phyloP scores from a whole-genome alignment of 1,140 invertebrate species.

The Trinorchestia longiramus region DNA sequence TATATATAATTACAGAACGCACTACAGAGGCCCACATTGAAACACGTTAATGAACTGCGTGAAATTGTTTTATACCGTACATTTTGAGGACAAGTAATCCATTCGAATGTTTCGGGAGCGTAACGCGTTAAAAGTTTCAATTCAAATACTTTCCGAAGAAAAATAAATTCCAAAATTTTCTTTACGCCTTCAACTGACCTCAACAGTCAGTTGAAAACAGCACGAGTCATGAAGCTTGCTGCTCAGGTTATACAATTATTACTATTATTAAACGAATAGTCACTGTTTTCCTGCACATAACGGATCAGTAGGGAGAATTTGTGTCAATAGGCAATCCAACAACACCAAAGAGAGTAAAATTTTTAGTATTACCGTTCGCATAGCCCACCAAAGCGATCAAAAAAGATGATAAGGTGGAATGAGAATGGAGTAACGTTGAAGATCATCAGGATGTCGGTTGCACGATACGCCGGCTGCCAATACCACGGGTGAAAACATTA shows the following conservation, averaged over 20 bases:
- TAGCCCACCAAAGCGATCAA: background rate
- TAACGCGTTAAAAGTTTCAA: too few species aligned
- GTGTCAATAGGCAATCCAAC: background rate
- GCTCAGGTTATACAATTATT: too few species aligned
- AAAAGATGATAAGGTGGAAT: background rate
- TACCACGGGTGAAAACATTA: background rate
- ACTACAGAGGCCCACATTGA: background rate
- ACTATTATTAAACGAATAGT: too few species aligned
- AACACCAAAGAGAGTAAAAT: background rate
- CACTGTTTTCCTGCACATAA: too few species aligned
- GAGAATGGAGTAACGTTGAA: background rate
- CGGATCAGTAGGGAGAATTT: too few species aligned
- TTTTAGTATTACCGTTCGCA: background rate
- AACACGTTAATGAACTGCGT: background rate
- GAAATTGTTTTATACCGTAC: background rate
- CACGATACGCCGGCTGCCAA: background rate
- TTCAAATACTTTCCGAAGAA: too few species aligned
- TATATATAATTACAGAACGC: background rate
- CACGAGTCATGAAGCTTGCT: too few species aligned
- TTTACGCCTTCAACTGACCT: too few species aligned
- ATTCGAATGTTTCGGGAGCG: background rate
- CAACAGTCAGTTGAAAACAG: too few species aligned
- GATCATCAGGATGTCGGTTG: background rate
- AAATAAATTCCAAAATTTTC: too few species aligned
- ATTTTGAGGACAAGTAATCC: background rate